Conservation (phyloP, 2,888 invertebrate genomes). For the Metellina segmentata region DNA sequence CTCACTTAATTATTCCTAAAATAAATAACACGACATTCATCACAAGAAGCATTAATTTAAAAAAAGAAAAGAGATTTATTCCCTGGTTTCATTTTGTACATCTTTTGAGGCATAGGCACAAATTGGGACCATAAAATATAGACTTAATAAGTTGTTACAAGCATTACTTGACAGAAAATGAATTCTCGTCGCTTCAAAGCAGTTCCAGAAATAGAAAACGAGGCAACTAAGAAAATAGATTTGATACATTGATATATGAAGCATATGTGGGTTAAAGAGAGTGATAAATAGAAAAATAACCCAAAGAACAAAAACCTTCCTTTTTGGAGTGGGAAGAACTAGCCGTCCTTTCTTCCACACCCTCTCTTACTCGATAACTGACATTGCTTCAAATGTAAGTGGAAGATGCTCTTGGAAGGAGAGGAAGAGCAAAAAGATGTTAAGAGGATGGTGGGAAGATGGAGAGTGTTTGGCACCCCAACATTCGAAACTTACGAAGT, state of each 20-base stretch:
- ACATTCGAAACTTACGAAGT: slow-evolving; percentile 59
- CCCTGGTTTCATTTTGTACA: neutral
- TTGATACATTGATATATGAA: slow-evolving; percentile 46
- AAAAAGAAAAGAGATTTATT: neutral
- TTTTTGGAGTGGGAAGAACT: slow-evolving; percentile 37
- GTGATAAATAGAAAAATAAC: slow-evolving; percentile 50
- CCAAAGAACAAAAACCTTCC: slow-evolving; percentile 26
- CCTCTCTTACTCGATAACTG: slow-evolving; percentile 67
- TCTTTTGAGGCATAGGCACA: neutral
- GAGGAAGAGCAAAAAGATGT: slow-evolving; percentile 39
- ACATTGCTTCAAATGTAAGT: slow-evolving; percentile 56
- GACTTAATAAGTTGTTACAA: slow-evolving; percentile 34
- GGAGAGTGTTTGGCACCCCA: slow-evolving; percentile 51
- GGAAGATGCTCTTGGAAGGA: slow-evolving; percentile 46
- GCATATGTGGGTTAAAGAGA: slow-evolving; percentile 37
- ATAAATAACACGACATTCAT: neutral
- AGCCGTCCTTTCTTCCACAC: neutral
- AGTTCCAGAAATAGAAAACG: slow-evolving; percentile 25
- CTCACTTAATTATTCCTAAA: neutral
- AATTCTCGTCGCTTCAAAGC: neutral
- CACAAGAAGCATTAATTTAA: neutral
- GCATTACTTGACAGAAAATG: neutral
- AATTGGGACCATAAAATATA: slow-evolving; percentile 21
- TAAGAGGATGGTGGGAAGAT: slow-evolving; percentile 74
- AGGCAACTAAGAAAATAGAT: slow-evolving; percentile 46